Evolutionary conservation across 2,888 invertebrate species (phyloP).

Genomic region (Agrilus biguttatus): DNA sequence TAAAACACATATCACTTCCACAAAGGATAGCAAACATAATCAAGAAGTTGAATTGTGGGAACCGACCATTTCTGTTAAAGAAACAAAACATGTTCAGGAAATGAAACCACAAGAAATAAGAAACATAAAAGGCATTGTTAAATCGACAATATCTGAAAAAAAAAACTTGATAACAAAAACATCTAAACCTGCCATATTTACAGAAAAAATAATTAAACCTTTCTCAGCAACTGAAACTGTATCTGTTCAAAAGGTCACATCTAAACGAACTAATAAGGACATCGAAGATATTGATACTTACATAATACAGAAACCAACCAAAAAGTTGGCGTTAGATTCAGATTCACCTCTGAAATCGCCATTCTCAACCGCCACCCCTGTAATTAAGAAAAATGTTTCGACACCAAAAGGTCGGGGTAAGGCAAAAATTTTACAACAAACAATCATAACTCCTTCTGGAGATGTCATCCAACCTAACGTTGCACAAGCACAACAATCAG

Average conservation of each 20-base stretch:
- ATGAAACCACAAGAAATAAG: slow-evolving; percentile 2
- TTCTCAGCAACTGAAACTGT: slow-evolving; percentile 14
- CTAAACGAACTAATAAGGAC: slow-evolving; percentile 21
- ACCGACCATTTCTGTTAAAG: too few species aligned
- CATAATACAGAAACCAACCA: slow-evolving; percentile 24
- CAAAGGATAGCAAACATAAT: too few species aligned
- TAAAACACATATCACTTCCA: too few species aligned
- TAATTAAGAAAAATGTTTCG: neutral
- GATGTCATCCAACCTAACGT: slow-evolving; percentile 22
- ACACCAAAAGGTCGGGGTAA: slow-evolving; percentile 16
- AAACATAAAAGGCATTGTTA: slow-evolving; percentile 11
- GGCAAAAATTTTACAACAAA: slow-evolving; percentile 29
- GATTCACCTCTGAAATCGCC: slow-evolving; percentile 4
- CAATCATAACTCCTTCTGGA: slow-evolving; percentile 29
- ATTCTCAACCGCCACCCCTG: neutral
- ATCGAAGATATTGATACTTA: slow-evolving; percentile 29
- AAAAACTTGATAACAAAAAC: slow-evolving; percentile 3
- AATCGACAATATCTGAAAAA: slow-evolving; percentile 7
- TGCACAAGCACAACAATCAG: slow-evolving; percentile 15
- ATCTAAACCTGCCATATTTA: slow-evolving; percentile 20
- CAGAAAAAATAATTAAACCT: slow-evolving; percentile 27
- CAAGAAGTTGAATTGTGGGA: too few species aligned
- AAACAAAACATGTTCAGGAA: too few species aligned
- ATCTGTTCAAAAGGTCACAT: slow-evolving; percentile 20
- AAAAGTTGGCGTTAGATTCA: slow-evolving; percentile 8